Evolutionary conservation across 2,888 invertebrate genomes (phyloP).

Genomic region (Phragmatobia fuliginosa): DNA sequence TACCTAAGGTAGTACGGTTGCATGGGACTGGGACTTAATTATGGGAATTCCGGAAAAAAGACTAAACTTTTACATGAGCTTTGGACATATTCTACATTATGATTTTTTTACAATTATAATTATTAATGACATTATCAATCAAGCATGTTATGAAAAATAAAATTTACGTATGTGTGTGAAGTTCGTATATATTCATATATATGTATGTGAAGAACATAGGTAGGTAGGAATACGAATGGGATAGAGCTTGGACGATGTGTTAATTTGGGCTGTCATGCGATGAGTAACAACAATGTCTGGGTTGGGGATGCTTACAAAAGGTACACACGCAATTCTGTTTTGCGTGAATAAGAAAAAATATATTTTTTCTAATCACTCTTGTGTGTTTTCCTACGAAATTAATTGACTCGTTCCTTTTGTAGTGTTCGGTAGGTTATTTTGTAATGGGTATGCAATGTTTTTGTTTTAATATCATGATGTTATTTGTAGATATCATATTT

Average conservation of each 20-base stretch:
- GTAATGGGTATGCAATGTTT: slow-evolving; percentile 5
- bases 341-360: slow-evolving; percentile 49
- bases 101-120: no score
- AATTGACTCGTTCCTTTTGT: slow-evolving; percentile 35
- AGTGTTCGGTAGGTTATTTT: slow-evolving; percentile 16
- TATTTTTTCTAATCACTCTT: slow-evolving; percentile 41
- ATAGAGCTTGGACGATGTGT: slow-evolving; percentile 72
- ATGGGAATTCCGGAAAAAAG: no score
- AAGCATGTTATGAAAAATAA: slow-evolving; percentile 28
- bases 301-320: slow-evolving; percentile 59
- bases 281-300: slow-evolving; percentile 69
- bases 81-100: no score
- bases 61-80: no score
- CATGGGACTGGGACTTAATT: no score
- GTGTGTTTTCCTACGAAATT: slow-evolving; percentile 34
- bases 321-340: slow-evolving; percentile 58
- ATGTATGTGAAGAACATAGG: slow-evolving; percentile 43
- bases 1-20: no score
- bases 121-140: not conserved
- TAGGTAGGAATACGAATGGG: slow-evolving; percentile 19
- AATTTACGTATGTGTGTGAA: no score
- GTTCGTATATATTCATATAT: slow-evolving; percentile 39
- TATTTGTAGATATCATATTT: not conserved
- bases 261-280: slow-evolving; percentile 84
- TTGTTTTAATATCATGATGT: not conserved